Conservation (phyloP, 2,797 vertebrate species). For the Taeniopygia guttata region DNA sequence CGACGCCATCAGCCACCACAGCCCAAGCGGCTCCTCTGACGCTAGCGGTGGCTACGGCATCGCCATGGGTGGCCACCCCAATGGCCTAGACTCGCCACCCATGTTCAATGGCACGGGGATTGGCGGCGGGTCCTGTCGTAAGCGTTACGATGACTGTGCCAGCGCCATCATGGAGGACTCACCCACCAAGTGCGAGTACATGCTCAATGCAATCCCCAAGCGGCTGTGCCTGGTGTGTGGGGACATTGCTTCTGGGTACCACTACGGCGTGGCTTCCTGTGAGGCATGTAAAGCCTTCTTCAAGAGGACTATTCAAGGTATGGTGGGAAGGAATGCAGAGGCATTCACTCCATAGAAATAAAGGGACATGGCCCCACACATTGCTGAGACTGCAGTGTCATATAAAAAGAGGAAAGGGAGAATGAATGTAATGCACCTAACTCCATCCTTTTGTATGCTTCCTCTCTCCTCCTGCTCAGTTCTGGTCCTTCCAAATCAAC, state of each 20-base stretch:
- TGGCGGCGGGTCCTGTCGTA: constrained; percentile 85
- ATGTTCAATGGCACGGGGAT: constrained; percentile 88
- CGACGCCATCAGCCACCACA: constrained; percentile 94
- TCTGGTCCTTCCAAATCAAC: background rate
- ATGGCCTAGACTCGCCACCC: constrained; percentile 91
- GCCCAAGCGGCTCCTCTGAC: constrained; percentile 91
- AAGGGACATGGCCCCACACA: background rate
- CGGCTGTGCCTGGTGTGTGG: constrained; percentile 97
- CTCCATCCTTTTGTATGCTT: background rate
- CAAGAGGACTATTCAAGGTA: constrained; percentile 99
- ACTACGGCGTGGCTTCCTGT: constrained; percentile 98
- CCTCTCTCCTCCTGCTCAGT: background rate
- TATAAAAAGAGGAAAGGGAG: background rate
- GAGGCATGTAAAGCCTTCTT: constrained; percentile 99
- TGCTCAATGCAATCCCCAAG: constrained; percentile 96
- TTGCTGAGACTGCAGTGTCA: background rate
- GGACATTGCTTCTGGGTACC: constrained; percentile 97
- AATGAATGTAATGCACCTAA: background rate
- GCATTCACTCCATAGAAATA: background rate
- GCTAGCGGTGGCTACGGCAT: constrained; percentile 90
- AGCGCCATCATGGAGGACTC: constrained; percentile 93
- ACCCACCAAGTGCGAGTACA: constrained; percentile 96
- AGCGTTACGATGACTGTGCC: constrained; percentile 92
- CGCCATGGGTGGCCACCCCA: constrained; percentile 88
- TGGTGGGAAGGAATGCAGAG: constrained; percentile 4